Percentiles rank a stretch among this genome's conserved stretches.
phyloP scores from a whole-genome alignment of 2,113 vertebrate genomes.

The Engystomops pustulosus region DNA sequence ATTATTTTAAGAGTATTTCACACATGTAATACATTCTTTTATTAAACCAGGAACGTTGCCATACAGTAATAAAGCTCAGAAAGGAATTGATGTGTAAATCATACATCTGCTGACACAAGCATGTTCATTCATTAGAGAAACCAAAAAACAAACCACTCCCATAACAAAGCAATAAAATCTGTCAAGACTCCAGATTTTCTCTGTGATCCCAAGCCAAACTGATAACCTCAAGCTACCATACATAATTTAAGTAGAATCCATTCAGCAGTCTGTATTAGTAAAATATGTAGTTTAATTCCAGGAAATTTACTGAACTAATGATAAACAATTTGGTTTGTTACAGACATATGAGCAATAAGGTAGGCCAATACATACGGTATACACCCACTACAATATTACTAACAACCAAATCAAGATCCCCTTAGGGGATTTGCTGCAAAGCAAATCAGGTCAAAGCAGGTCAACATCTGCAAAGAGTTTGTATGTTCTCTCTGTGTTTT shows the following conservation, averaged over 20 bases:
- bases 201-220: slow-evolving; percentile 9
- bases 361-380: not conserved
- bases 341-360: not conserved
- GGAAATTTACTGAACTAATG: not conserved
- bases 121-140: not conserved
- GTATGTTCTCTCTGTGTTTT: no score
- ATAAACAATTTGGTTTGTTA: not conserved
- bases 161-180: not conserved
- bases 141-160: not conserved
- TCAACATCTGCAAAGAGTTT: no score
- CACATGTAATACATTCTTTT: slow-evolving; percentile 1
- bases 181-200: not conserved
- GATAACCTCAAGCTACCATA: not conserved
- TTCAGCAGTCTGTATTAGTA: not conserved
- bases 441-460: no score
- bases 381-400: no score
- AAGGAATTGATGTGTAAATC: not conserved
- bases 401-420: no score
- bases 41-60: not conserved
- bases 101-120: not conserved
- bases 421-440: no score
- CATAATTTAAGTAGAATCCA: slow-evolving; percentile 5
- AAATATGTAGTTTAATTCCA: not conserved
- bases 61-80: slow-evolving; percentile 21
- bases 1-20: not conserved